Evolutionary conservation across 2,113 vertebrate genomes (phyloP).

Genomic region (Romanogobio albipinnatus): DNA sequence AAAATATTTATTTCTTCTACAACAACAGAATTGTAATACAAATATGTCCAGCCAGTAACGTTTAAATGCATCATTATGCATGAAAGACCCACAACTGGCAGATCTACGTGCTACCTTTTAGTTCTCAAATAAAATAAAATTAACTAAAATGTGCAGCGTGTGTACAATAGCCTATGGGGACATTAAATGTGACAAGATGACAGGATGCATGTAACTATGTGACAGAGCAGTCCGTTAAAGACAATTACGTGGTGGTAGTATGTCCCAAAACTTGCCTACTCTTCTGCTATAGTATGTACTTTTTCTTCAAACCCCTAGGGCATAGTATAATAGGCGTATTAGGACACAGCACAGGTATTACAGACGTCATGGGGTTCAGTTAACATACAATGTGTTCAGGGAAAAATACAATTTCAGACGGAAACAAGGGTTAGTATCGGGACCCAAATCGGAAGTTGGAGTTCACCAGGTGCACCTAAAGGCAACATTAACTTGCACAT

Average conservation of each 20-base stretch:
- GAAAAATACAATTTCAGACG: background rate
- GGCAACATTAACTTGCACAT: constrained; percentile 5
- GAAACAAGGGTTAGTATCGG: background rate
- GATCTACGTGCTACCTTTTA: background rate
- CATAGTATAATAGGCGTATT: background rate
- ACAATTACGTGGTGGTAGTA: background rate
- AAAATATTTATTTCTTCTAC: too few relatives aligned
- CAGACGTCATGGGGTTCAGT: background rate
- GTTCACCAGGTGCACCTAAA: background rate
- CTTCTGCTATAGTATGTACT: background rate
- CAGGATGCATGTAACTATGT: background rate
- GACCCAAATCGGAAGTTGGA: background rate
- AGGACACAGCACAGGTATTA: background rate
- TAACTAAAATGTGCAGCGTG: background rate
- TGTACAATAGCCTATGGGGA: background rate
- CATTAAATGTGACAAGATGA: background rate
- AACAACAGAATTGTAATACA: background rate
- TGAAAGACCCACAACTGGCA: background rate
- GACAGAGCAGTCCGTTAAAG: background rate
- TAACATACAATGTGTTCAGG: background rate
- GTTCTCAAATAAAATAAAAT: background rate
- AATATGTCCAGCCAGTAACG: background rate
- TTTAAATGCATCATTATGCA: background rate
- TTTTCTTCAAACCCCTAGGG: background rate
- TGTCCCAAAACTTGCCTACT: background rate